phyloP scores from a whole-genome alignment of 2,797 vertebrate species.

The Hemibagrus guttatus region DNA sequence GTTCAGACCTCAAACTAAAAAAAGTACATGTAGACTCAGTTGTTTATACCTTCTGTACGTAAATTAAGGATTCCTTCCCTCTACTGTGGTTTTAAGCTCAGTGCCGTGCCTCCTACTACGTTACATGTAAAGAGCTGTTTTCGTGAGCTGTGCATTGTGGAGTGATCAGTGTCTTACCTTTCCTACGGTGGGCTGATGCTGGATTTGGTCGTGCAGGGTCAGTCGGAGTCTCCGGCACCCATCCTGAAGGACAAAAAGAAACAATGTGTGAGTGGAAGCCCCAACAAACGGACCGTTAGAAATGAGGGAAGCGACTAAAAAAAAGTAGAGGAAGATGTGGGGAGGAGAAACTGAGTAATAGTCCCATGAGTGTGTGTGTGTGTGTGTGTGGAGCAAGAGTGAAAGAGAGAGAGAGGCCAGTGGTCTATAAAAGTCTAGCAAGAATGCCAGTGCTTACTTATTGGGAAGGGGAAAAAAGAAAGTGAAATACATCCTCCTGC shows the following conservation, averaged over 20 bases:
- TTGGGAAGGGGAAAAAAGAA: constrained; percentile 50
- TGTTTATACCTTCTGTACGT: neutral
- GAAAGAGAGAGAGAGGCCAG: constrained; percentile 40
- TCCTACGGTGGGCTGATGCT: constrained; percentile 60
- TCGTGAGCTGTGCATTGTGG: neutral
- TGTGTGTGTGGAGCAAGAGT: constrained; percentile 42
- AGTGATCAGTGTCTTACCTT: constrained; percentile 73
- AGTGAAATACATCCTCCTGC: constrained; percentile 51
- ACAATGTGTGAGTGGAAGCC: constrained; percentile 56
- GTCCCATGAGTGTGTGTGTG: constrained; percentile 41
- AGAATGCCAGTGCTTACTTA: constrained; percentile 44
- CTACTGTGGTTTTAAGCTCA: neutral
- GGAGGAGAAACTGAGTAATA: constrained; percentile 76
- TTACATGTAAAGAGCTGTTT: too few species aligned
- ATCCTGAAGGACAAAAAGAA: constrained; percentile 70
- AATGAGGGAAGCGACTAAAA: constrained; percentile 43
- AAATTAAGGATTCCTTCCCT: neutral
- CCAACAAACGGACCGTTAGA: constrained; percentile 68
- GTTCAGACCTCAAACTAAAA: neutral
- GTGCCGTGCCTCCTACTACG: too few species aligned
- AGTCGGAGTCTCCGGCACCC: constrained; percentile 80
- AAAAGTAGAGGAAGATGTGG: constrained; percentile 53
- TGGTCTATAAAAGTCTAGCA: constrained; percentile 45
- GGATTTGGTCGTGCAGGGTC: constrained; percentile 80
- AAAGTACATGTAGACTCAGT: neutral